Base-by-base conservation (phyloP, 2,113 vertebrate genomes). In the Mormyrus iriodes region DNA sequence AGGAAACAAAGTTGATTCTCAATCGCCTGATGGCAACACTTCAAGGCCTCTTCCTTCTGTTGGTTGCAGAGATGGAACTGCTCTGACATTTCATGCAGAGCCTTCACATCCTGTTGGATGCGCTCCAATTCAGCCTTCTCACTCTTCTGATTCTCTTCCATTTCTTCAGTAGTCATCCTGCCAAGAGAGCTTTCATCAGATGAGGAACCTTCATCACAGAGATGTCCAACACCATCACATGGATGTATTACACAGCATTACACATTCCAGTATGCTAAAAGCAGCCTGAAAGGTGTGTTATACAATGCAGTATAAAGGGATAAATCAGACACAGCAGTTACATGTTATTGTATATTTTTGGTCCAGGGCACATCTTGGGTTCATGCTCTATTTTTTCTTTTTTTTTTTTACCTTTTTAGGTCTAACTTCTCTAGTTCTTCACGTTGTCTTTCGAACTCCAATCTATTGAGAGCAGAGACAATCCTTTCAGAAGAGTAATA, bases 381-480 rank as follows among this genome's bases (percentile, higher is more conserved):
- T 27, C n/a, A 35, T 19, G 5, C 13, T 31, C 24, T 31, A 31
- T 27, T 51, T 7, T 13, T 5, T 8, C 27, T 35, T 55, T 53
- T 51, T 27, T 31, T 31, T 39, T 31, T 52, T 17, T 94, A 99
- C 98, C 98, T 97, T 96, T 98, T 99, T 91, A 95, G 95, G 95
- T 99, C 98, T 90, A 99, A 95, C 92, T 99, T 99, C 94, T 99
- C 98, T 93, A 99, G 95, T 91, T 99, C 98, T 69, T 99, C 98
- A 91, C 97, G 94, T 91, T 98, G 98, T 79, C 98, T 94, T 94
- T 99, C 98, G 91, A 99, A 98, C 95, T 99, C 98, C 92, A 99
- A 93, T 94, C 98, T 99, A 94, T 73, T 91, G 46, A 90, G 86
- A 85, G 89, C 85, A 4, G 52, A 4, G 1, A 44, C 19, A 24